Evolutionary conservation across 2,113 vertebrate species (phyloP), one percentile per base, ranked within the genome.

Genomic region (Ranitomeya variabilis): DNA sequence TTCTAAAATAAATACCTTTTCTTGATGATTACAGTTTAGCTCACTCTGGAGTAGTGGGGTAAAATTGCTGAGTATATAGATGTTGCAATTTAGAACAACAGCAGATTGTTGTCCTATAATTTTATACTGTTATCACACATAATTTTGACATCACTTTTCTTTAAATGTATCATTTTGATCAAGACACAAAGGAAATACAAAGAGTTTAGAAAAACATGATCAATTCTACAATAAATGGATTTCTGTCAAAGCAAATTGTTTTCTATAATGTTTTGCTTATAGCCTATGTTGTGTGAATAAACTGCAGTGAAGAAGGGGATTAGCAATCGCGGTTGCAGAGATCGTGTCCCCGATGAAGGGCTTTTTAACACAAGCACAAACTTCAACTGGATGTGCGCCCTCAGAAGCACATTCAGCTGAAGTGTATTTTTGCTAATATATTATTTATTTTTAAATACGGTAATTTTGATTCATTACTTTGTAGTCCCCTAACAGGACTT

Each of bases 1-100:
- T 83, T 83, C 67, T 83, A 54, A 88, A 88, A 88, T 83, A 83
- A 88, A 88, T 83, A 76, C 54, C 66, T 87, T 82, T 52, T 62
- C 26, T 18, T 18, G 31, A 83, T 76, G 80, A 83, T 88, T 88
- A 83, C n/a, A 76, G 80, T 83, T 74, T 83, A 51, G 52, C 52
- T 51, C 67, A 76, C 26, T 59, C 69, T 62, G 37, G 54, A 88
- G 52, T 88, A 76, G 80, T 83, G 52, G 79, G 80, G 87, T 83
- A 57, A 80, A 83, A 83, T 83, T 88, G 69, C 87, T 64, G 69
- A 31, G 86, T 81, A 88, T 88, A 67, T n/a, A 73, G 80, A 88
- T 74, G 59, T 69, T 82, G 79, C 80, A 88, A 83, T 88, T 88
- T 83, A 52, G 16, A 69, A 55, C 31, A 1, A 80, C 67, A 74